Evolutionary conservation across 2,113 vertebrate species (phyloP), one percentile per base, ranked within the genome.

Genomic region (Eretmochelys imbricata): DNA sequence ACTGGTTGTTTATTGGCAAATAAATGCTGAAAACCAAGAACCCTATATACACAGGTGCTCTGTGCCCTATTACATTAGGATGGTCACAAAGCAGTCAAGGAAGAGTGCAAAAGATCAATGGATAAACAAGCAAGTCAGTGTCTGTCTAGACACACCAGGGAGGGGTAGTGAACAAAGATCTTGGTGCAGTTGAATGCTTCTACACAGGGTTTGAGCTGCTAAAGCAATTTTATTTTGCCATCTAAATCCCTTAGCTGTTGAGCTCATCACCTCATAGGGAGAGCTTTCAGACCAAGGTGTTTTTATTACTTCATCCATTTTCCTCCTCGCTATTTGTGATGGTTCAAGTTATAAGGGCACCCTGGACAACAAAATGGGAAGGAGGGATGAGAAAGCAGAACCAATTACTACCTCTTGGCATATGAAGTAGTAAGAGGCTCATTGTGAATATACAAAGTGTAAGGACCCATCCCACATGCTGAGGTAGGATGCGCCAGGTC

Each of bases 1-100:
- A 97, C 95, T 96, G 93, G 93, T 95, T 75, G 42, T 97, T 97
- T 94, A 97, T 97, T 98, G 97, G 97, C 96, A 97, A 97, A 85
- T 97, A 95, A 96, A 93, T 95, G 96, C 91, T 91, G 96, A 95
- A 98, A 97, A 88, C 80, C 85, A 48, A 17, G 83, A 96, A 95
- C 92, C 94, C 93, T 93, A 90, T 91, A n/a, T 24, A 87, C 57
- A 89, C 80, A 89, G 96, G 96, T 54, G 96, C 97, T 91, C 93
- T 1, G 96, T 89, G 96, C 96, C 96, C 96, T 88, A 89, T 93
- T 96, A 96, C 95, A 96, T 95, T 92, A 87, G 87, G 94, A 96
- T 97, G 96, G 94, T 96, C 96, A 91, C 89, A 0, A 95, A 88
- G 95, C 88, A 85, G 12, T 82, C 10, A 92, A 93, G 92, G 93